phyloP scores from a whole-genome alignment of 1,140 invertebrate genomes.

The Atta cephalotes region DNA sequence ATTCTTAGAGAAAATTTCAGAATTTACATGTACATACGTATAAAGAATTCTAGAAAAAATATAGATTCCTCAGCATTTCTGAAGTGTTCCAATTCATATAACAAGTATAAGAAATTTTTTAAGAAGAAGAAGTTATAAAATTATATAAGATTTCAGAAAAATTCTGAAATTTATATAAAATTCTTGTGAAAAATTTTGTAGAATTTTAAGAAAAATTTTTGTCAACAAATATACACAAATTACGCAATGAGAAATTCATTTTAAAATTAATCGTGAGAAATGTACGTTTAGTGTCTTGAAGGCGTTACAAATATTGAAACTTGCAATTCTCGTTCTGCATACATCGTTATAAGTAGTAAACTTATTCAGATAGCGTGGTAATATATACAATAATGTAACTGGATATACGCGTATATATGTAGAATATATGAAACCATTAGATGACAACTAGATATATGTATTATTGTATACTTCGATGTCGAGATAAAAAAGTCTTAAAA shows the following conservation, averaged over 20 bases:
- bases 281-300: not conserved
- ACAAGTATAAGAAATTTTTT: no score
- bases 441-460: slow-evolving; percentile 22
- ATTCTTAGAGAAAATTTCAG: no score
- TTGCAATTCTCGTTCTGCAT: not conserved
- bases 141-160: no score
- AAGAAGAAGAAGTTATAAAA: no score
- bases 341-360: not conserved
- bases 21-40: no score
- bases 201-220: no score
- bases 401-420: slow-evolving; percentile 62
- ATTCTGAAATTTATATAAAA: no score
- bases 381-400: slow-evolving; percentile 38
- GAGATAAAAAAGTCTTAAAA: not conserved
- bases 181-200: no score
- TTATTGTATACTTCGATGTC: slow-evolving; percentile 37
- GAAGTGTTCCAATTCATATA: no score
- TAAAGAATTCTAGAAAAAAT: no score
- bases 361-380: not conserved
- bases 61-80: no score
- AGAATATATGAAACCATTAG: slow-evolving; percentile 53
- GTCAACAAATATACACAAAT: not conserved
- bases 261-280: slow-evolving; percentile 11
- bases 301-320: not conserved
- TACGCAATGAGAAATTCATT: not conserved